Conservation (phyloP, 1,140 invertebrate genomes). For the Hetaerina americana region DNA sequence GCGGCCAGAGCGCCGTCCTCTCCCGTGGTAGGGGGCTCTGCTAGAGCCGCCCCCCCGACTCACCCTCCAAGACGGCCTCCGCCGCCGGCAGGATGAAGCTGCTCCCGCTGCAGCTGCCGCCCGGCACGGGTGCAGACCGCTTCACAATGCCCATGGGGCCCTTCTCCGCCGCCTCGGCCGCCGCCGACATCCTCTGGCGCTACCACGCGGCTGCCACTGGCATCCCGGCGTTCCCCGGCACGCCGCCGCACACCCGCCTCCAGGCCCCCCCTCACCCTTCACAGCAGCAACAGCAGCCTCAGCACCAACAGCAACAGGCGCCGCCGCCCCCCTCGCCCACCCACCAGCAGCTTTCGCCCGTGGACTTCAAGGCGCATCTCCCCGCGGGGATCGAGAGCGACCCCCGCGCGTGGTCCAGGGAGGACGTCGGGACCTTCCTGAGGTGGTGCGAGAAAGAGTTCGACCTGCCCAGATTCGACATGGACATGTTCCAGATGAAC, state of each 20-base stretch:
- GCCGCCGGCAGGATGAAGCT: neutral
- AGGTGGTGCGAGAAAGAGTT: slow-evolving; percentile 88
- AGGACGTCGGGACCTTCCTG: slow-evolving; percentile 78
- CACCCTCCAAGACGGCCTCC: neutral
- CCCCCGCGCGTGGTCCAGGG: slow-evolving; percentile 77
- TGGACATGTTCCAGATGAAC: slow-evolving; percentile 95
- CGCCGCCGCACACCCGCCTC: neutral
- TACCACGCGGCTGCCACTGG: neutral
- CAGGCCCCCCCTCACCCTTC: neutral
- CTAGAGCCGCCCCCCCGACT: neutral
- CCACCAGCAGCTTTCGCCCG: slow-evolving; percentile 36
- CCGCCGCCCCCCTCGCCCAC: neutral
- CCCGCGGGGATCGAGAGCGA: slow-evolving; percentile 68
- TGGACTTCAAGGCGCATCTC: slow-evolving; percentile 71
- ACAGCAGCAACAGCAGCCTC: neutral
- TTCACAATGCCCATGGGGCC: neutral
- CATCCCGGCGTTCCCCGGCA: neutral
- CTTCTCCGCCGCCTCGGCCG: neutral
- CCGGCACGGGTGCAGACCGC: neutral
- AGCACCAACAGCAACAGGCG: neutral
- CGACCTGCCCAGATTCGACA: slow-evolving; percentile 78
- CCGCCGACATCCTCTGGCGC: neutral
- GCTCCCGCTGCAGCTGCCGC: slow-evolving; percentile 1
- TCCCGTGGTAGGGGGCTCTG: neutral
- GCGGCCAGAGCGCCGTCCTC: neutral